Evolutionary conservation across 2,888 invertebrate genomes (phyloP), one percentile per base, ranked within the genome.

Genomic region (Bellardia bayeri): DNA sequence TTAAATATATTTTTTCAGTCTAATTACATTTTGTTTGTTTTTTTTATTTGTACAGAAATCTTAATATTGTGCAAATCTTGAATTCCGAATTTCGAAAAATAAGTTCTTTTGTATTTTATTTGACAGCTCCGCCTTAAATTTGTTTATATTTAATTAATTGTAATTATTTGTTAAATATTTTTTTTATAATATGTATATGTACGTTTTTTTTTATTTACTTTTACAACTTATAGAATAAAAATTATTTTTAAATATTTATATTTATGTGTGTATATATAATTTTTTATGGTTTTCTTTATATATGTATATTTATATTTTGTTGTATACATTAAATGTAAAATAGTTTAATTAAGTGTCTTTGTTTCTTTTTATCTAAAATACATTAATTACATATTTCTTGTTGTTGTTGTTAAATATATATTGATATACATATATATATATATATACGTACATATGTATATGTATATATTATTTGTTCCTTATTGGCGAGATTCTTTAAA

Each of bases 401-500:
- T 72, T 23, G 33, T 81, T 88, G 74, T 82, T 66, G 2, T 69
- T 54, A 9, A 51, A 71, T 75, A 40, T 42, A 71, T 51, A 40
- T 23, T 23, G 23, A 23, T 74, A 6, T 45, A n/a, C n/a, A n/a
- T n/a, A n/a, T n/a, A n/a, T n/a, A n/a, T n/a, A n/a, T n/a, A n/a
- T n/a, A n/a, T n/a, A n/a, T n/a, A n/a, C n/a, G n/a, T n/a, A n/a
- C n/a, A n/a, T n/a, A n/a, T n/a, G n/a, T n/a, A n/a, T n/a, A n/a
- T n/a, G n/a, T n/a, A 75, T 71, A 71, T 64, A 71, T 71, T 72
- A 79, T 89, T 91, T 90, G 91, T 90, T 91, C 89, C 88, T 87
- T 90, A 89, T 90, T 89, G 91, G 91, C 91, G 91, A 91, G 89
- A 90, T 89, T 86, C 84, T 74, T 85, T 86, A 87, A 78, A 81